Base-by-base conservation (phyloP, 1,140 invertebrate species). In the Brachionus rubens region DNA sequence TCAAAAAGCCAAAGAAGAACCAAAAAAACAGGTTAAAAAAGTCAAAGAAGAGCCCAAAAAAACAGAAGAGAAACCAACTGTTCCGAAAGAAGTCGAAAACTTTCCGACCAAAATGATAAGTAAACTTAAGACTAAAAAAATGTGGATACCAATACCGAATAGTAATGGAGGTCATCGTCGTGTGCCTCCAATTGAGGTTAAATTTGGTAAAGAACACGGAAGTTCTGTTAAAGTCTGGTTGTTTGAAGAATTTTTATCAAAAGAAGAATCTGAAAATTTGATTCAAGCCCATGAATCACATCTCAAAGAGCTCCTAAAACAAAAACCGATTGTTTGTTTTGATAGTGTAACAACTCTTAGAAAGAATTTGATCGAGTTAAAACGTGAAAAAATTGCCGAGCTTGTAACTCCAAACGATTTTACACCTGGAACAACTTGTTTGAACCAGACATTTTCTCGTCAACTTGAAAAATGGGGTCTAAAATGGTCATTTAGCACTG, bases 401-500 rank as follows among this genome's bases (percentile, higher is more conserved):
- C 77, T 77, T 47, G 80, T 84, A 12, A 79, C 82, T 9, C 80
- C 81, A 0, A 77, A 78, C 12, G 83, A 80, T 76, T 84, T 84
- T 77, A 81, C 79, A 5, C 43, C 77, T 78, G 83, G 81, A 2
- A 84, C 83, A 10, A 80, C 77, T 10, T 84, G 83, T 78, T 59
- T 83, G 2, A 83, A 84, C 77, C 77, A 77, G 5, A 80, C 78
- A 5, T 83, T 84, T 77, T 84, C 83, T 0, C 14, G 47, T 5
- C 75, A 82, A 41, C 68, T 84, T 5, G 78, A 80, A 46, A 26
- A 62, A 14, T 81, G 79, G 80, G 76, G 80, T 10, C 65, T 78
- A 0, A 83, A 83, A 78, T 84, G 83, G 83, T 83, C 82, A 50
- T 83, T 80, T 56, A 83, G 82, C 70, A 84, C 83, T 0, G 82